Base-by-base conservation (phyloP, 2,888 invertebrate species). In the Tetragnatha montana region DNA sequence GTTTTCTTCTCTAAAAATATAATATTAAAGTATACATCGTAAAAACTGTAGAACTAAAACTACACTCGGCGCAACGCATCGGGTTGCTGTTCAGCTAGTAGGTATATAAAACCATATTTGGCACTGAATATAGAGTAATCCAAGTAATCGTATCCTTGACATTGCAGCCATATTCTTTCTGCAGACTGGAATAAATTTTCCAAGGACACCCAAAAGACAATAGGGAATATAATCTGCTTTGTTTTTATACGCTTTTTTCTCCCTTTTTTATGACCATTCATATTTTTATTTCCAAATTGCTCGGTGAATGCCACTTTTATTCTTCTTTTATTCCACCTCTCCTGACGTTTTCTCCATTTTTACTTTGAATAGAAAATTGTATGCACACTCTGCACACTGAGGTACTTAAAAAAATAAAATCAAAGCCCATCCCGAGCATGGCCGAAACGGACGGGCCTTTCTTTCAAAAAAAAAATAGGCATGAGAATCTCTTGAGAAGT, bases 161-260 rank as follows among this genome's bases (percentile, higher is more conserved):
- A 87, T 87, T 87, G 87, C 87, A 49, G 76, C 81, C 50, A 70
- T 87, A 87, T 81, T 81, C 80, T 79, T 74, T 22, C 21, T 8
- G 17, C 69, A 87, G 81, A 87, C 81, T 69, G 81, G 76, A 81
- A 81, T 87, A 87, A 75, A 81, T 81, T 76, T 81, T 21, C 69
- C 81, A 87, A 87, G 87, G 87, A 50, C 87, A 51, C n/a, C 60
- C 17, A 10, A 17, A 35, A 81, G 70, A 87, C 87, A 87, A 87
- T 87, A 51, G 81, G 14, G 51, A 82, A 82, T 73, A 73, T 22
- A 51, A 76, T 35, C 47, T 17, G 68, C 35, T 49, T 19, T 70
- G 35, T 74, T 60, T 75, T 83, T 74, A 21, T 49, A 22, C 68
- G 22, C 71, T 87, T 74, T 68, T 78, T 14, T 85, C 49, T 70